Base-by-base conservation (phyloP, 2,113 vertebrate genomes). In the Vulpes lagopus region DNA sequence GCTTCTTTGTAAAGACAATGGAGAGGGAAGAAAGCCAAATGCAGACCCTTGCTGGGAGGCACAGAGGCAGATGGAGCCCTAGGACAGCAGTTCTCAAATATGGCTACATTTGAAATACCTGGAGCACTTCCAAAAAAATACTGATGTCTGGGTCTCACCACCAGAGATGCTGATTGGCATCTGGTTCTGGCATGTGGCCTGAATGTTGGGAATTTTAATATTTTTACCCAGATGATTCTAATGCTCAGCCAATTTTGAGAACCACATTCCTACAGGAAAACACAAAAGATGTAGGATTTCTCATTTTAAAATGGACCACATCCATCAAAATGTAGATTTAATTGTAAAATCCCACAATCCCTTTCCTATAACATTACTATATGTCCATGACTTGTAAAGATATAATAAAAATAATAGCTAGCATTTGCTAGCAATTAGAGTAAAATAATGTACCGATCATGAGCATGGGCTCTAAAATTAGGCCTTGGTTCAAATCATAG, bases 401-500 rank as follows among this genome's bases (percentile, higher is more conserved):
- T 51, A 53, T 16, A 91, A 85, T 91, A 97, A 81, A 96, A 85
- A 71, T 78, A 94, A 93, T 43, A 96, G 74, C 67, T n/a, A 89
- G 30, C 49, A 89, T 53, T 96, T 93, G 78, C 38, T 78, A 82
- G 30, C 43, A 97, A 74, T 94, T 82, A 69, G n/a, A 89, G 74
- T 35, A 60, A 89, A 95, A 79, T 74, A 89, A 67, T 20, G 14
- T 60, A 80, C n/a, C 23, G 1, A 86, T 93, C 82, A 49, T 85
- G 27, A 95, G 43, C 57, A 88, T 3, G 5, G 35, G 38, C 65
- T 95, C 76, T 94, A 64, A 91, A 93, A 89, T 93, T 62, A 81
- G 83, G 30, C 16, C 9, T 86, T 38, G 15, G 16, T 91, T 81
- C 64, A 88, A 65, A 89, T 67, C 35, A 85, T 0, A 85, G 73